Evolutionary conservation across 2,888 invertebrate genomes (phyloP), one percentile per base, ranked within the genome.

Genomic region (Ethmia dodecea): DNA sequence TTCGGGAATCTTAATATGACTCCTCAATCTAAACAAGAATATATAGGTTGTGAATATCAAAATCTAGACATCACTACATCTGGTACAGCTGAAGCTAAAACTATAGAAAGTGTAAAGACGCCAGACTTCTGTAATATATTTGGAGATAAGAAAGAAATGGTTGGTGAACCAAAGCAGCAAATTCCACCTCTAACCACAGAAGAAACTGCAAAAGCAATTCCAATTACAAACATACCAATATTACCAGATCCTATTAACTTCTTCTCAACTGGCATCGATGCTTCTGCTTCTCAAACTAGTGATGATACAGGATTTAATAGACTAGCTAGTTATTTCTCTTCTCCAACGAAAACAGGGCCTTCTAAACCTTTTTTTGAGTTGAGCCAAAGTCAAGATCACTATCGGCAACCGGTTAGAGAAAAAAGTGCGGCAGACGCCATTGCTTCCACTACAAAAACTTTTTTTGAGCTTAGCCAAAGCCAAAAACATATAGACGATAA

Each of bases 331-430:
- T 86, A 86, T 38, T 86, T 86, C 33, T 51, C 70, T 5, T 46
- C 75, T 1, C 73, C 78, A 18, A 41, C 66, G 0, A 72, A 78
- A 65, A 58, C 73, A 0, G 80, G 83, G 1, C 72, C 65, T 25
- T 58, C 74, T 11, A 84, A 84, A 47, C 74, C 84, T 79, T 86
- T 86, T 86, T 86, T 86, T 83, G 84, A 86, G 50, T 62, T 84
- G 35, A 84, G 86, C 55, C 71, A 79, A 39, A 75, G 81, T 37
- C 80, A 83, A 69, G 72, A 81, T 28, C 83, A 84, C 42, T 81
- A 77, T 16, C 70, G 77, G 47, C 76, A 80, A 36, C n/a, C 22
- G 22, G n/a, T 22, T 58, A 55, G 12, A 42, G 45, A 1, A 25
- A 43, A 9, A 25, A 13, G 14, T 8, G 12, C 33, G 5, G 33